phyloP scores from a whole-genome alignment of 2,888 invertebrate genomes.

The Heliconius cydno region DNA sequence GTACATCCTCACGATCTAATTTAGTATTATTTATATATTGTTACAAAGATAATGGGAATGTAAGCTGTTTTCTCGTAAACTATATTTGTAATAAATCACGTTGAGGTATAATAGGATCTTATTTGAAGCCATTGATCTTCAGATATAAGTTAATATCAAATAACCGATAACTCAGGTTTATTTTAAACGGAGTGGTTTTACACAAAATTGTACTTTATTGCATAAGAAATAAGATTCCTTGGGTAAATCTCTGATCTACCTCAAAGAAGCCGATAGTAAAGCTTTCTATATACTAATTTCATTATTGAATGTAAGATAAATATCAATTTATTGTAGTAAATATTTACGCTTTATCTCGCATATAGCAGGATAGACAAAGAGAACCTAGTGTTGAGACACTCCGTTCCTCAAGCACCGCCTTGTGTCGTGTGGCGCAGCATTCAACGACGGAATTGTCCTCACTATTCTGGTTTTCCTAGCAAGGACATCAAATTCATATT shows the following conservation, averaged over 20 bases:
- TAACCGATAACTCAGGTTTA: conserved; percentile 24
- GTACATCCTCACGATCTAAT: neutral
- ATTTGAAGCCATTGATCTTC: conserved; percentile 23
- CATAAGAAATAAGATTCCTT: neutral
- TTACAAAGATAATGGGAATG: neutral
- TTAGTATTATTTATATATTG: neutral
- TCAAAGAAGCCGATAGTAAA: neutral
- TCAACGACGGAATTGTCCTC: neutral
- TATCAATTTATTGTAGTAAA: conserved; percentile 6
- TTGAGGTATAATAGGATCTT: conserved; percentile 15
- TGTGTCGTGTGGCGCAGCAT: too few relatives aligned
- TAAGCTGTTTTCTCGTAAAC: conserved; percentile 19
- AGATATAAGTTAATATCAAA: conserved; percentile 25
- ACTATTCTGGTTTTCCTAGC: too few relatives aligned
- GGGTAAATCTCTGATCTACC: neutral
- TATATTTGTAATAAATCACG: conserved; percentile 16
- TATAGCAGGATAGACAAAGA: neutral
- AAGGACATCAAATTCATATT: too few relatives aligned
- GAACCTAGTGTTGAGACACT: neutral
- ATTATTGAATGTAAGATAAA: neutral
- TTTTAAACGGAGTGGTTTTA: neutral
- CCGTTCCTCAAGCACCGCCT: neutral
- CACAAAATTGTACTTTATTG: neutral
- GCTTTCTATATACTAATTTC: conserved; percentile 12
- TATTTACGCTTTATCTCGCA: neutral